Evolutionary conservation across 2,113 vertebrate genomes (phyloP).

Genomic region (Martes martes): DNA sequence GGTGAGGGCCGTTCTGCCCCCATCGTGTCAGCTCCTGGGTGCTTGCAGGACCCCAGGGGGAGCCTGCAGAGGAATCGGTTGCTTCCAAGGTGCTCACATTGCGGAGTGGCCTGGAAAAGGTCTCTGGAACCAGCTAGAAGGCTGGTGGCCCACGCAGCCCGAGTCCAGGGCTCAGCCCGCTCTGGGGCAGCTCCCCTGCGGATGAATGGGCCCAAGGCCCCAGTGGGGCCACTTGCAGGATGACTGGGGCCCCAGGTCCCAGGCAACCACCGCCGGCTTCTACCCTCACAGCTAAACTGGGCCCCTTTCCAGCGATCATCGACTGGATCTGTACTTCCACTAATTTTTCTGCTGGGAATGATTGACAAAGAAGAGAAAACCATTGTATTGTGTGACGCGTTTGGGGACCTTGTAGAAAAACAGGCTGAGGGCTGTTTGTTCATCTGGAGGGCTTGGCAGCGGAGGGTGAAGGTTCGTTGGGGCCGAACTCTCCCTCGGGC

Average conservation of each 20-base stretch:
- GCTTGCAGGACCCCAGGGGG: background rate
- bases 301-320: too few relatives aligned
- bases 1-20: background rate
- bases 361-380: constrained; percentile 17
- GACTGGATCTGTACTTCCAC: background rate
- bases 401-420: constrained; percentile 54
- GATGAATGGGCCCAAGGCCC: background rate
- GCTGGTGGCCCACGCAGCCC: background rate
- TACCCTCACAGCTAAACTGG: background rate
- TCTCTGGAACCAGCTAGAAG: background rate
- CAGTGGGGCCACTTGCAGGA: rapidly evolving
- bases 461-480: constrained; percentile 26
- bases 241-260: background rate
- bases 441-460: background rate
- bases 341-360: constrained; percentile 18
- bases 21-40: background rate
- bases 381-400: constrained; percentile 12
- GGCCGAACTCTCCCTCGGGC: background rate
- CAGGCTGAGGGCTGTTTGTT: background rate
- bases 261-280: background rate
- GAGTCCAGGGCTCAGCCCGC: background rate
- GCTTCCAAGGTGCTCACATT: background rate
- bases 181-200: rapidly evolving
- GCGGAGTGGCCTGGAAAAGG: background rate
- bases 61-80: background rate